Base-by-base conservation (phyloP, 2,113 vertebrate species). In the Speoplatyrhinus poulsoni region DNA sequence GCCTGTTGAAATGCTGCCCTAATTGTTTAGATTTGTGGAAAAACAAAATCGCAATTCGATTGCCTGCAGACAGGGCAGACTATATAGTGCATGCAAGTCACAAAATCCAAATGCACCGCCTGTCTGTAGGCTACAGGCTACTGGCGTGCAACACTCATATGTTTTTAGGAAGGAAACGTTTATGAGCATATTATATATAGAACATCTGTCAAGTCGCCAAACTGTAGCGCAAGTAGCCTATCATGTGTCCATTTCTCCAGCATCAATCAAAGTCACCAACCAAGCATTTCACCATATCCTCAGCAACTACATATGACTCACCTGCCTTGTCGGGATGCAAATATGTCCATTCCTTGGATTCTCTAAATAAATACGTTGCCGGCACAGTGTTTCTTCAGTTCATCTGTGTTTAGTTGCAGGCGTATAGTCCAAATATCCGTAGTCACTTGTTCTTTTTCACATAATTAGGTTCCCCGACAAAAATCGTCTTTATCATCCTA, bases 311-410 rank as follows among this genome's bases (percentile, higher is more conserved):
- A 75, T 73, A 84, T 75, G 86, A 90, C 93, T 94, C 88, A 94
- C 93, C 92, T 94, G 91, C 85, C 82, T 81, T 81, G 86, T 72
- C 80, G 85, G 85, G 84, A 74, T 82, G 71, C 75, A 75, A 82
- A 84, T 88, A 79, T 82, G 85, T 79, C 90, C 92, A 93, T 93
- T 85, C 84, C 87, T 81, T 70, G 70, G 65, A 67, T 77, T 77
- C 54, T 72, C 60, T 47, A 73, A 81, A 75, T 15, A 64, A 80
- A 79, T 16, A 13, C 33, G 15, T 5, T 80, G 69, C 82, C 73
- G 56, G 75, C 46, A 65, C 61, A 77, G 32, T 65, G 71, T 82
- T 70, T 80, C 59, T 70, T 55, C 53, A 75, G 61, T 72, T 74
- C 74, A 64, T 75, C 64, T 60, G 56, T 77, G 69, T 83, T 82